These are phyloP conservation scores for Cettia cetti DNA, from an alignment of 2,113 vertebrate genomes.

Conservation along the genomic window DNA sequence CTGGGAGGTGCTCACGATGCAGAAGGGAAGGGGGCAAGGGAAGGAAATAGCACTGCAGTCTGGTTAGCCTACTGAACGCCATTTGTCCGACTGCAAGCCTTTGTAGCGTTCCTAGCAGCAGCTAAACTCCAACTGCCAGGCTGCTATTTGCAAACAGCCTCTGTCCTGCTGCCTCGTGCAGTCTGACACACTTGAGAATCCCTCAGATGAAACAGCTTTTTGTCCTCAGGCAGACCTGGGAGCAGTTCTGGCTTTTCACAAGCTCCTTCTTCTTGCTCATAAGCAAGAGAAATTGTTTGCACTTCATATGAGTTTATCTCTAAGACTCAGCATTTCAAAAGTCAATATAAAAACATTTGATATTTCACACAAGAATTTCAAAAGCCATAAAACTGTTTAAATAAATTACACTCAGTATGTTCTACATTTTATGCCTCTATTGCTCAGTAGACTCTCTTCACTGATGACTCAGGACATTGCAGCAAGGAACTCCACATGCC, in stretches of 20 bases:
- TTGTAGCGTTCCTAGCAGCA: neutral
- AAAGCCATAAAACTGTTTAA: neutral
- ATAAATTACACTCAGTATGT: neutral
- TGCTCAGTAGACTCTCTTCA: neutral
- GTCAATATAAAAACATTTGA: neutral
- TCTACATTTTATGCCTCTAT: neutral
- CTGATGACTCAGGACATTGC: neutral
- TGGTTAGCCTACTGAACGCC: neutral
- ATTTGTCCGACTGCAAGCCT: neutral
- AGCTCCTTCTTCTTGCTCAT: neutral
- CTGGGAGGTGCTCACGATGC: neutral
- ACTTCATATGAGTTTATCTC: neutral
- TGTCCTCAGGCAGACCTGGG: slow-evolving; percentile 12
- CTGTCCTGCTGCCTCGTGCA: neutral
- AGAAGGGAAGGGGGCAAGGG: neutral
- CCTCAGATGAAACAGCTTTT: slow-evolving; percentile 32
- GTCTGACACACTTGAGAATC: neutral
- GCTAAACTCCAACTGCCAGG: neutral
- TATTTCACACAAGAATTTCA: neutral
- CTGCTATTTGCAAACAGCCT: neutral
- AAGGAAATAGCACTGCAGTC: neutral
- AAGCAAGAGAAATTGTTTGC: neutral
- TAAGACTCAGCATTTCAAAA: neutral
- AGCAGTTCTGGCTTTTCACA: neutral
- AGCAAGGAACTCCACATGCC: neutral